Evolutionary conservation across 1,140 invertebrate species (phyloP).

Genomic region (Papilio polyxenes): DNA sequence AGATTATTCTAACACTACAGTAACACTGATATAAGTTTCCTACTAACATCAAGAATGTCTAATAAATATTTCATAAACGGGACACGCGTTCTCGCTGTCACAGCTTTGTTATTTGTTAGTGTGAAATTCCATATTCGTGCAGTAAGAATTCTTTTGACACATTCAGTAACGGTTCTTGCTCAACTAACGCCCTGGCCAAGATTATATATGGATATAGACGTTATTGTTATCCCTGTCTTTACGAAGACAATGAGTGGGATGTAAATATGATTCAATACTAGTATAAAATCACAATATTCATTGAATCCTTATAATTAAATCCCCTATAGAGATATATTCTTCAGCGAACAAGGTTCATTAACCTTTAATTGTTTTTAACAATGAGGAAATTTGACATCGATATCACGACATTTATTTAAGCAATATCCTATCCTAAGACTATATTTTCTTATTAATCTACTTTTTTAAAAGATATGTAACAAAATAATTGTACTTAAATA

Average conservation of each 20-base stretch:
- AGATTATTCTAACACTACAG: not conserved
- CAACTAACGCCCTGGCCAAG: too few species aligned
- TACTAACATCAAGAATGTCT: not conserved
- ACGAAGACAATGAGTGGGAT: too few species aligned
- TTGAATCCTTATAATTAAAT: not conserved
- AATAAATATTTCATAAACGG: not conserved
- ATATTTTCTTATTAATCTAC: not conserved
- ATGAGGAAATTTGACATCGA: not conserved
- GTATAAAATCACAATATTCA: too few species aligned
- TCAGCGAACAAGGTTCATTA: not conserved
- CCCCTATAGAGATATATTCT: not conserved
- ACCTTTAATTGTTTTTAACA: not conserved
- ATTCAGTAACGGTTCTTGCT: too few species aligned
- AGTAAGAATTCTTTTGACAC: too few species aligned
- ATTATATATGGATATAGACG: too few species aligned
- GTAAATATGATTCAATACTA: too few species aligned
- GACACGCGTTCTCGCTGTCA: not conserved
- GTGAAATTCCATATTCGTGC: too few species aligned
- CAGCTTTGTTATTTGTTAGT: too few species aligned
- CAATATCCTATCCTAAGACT: not conserved
- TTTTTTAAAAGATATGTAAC: not conserved
- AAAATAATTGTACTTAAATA: conserved; percentile 25
- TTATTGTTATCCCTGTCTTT: too few species aligned
- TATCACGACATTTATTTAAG: conserved; percentile 1
- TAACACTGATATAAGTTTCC: not conserved